A percentile compares a stretch with the other conserved stretches of the same genome.
Evolutionary conservation across 2,797 vertebrate species (phyloP).

Genomic region (Vespertilio murinus): DNA sequence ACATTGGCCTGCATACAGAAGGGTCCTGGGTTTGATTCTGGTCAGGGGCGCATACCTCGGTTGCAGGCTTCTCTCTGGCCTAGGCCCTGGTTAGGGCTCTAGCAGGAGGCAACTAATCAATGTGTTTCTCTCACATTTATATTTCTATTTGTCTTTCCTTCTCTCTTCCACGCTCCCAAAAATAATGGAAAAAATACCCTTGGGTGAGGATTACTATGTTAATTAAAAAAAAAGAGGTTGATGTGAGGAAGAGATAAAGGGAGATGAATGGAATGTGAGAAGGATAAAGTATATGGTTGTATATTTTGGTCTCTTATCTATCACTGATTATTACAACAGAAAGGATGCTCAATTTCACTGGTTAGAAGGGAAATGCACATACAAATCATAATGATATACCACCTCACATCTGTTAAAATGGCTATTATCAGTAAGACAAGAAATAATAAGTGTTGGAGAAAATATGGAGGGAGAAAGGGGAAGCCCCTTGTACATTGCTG

Average conservation of each 20-base stretch:
- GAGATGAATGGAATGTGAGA: background rate
- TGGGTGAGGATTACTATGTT: no score
- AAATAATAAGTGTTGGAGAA: background rate
- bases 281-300: background rate
- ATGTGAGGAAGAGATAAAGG: background rate
- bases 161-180: no score
- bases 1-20: no score
- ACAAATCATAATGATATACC: background rate
- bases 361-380: background rate
- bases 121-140: no score
- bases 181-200: no score
- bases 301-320: background rate
- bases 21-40: no score
- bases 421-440: background rate
- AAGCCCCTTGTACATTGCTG: background rate
- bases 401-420: background rate
- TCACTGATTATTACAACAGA: background rate
- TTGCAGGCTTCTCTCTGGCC: no score
- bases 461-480: background rate
- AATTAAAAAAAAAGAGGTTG: background rate
- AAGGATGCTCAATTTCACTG: no score
- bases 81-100: no score
- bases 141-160: no score
- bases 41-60: no score
- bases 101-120: no score